Conservation (phyloP, 2,797 vertebrate species). For the Dromococcyx pavoninus region DNA sequence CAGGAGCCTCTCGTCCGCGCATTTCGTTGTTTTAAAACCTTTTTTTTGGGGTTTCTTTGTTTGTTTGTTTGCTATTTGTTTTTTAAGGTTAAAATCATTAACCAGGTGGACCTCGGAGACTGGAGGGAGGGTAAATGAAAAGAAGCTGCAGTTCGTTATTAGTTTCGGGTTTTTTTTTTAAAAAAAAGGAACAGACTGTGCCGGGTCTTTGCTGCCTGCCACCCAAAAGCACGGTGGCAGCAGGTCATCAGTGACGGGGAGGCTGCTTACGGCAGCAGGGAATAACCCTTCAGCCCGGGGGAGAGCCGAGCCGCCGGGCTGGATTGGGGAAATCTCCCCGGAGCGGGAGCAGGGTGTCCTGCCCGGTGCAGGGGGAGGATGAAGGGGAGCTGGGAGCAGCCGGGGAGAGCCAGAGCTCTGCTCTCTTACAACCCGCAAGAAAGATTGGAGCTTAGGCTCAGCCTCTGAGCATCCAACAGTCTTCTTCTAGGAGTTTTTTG, state of each 20-base stretch:
- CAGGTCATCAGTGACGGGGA: neutral
- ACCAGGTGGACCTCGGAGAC: neutral
- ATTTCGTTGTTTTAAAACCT: neutral
- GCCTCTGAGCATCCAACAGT: neutral
- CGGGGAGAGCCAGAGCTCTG: neutral
- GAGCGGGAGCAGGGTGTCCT: neutral
- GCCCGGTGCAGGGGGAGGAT: neutral
- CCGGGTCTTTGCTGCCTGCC: neutral
- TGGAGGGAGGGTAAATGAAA: neutral
- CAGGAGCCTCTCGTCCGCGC: neutral
- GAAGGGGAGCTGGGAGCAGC: neutral
- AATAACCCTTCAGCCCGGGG: neutral
- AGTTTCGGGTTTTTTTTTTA: too few species aligned
- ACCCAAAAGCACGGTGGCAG: neutral
- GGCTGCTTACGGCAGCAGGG: neutral
- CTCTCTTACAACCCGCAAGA: neutral
- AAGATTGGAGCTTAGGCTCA: neutral
- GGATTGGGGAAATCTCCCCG: neutral
- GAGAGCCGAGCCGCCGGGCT: neutral
- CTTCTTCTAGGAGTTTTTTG: neutral
- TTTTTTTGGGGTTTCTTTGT: too few species aligned
- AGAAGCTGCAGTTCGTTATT: neutral
- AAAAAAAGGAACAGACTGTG: neutral
- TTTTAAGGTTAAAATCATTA: constrained; percentile 42
- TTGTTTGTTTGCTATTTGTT: too few species aligned